These are phyloP conservation scores for Avahi laniger DNA, from an alignment of 2,797 vertebrate species.

Conservation along the genomic window DNA sequence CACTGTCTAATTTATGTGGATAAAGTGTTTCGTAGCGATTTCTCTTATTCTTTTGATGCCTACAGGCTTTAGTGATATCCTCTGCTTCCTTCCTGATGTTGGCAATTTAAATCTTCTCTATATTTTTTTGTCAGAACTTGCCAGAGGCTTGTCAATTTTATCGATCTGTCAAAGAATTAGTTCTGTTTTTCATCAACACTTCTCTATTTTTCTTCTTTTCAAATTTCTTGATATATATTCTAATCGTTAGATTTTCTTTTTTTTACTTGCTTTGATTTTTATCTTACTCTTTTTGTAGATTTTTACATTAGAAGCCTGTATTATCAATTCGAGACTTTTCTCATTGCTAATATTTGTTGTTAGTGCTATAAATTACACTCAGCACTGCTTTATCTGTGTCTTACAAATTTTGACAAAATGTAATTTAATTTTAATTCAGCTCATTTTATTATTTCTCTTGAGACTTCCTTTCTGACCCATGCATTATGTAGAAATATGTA, in stretches of 20 bases:
- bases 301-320: neutral
- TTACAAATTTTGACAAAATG: neutral
- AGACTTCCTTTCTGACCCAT: neutral
- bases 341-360: neutral
- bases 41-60: neutral
- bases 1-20: neutral
- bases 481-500: neutral
- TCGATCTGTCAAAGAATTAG: neutral
- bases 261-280: neutral
- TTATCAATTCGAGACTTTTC: neutral
- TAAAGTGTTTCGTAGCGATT: neutral
- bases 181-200: neutral
- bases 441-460: neutral
- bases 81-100: neutral
- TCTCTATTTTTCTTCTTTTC: neutral
- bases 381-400: neutral
- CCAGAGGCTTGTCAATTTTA: neutral
- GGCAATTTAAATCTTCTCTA: neutral
- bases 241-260: neutral
- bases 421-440: neutral
- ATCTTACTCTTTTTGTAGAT: neutral
- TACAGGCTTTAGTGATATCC: neutral
- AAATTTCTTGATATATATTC: neutral
- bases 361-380: neutral
- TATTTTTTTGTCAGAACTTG: neutral